These are phyloP conservation scores for Garrulus glandarius DNA, from an alignment of 2,797 vertebrate genomes.

Conservation along the genomic window DNA sequence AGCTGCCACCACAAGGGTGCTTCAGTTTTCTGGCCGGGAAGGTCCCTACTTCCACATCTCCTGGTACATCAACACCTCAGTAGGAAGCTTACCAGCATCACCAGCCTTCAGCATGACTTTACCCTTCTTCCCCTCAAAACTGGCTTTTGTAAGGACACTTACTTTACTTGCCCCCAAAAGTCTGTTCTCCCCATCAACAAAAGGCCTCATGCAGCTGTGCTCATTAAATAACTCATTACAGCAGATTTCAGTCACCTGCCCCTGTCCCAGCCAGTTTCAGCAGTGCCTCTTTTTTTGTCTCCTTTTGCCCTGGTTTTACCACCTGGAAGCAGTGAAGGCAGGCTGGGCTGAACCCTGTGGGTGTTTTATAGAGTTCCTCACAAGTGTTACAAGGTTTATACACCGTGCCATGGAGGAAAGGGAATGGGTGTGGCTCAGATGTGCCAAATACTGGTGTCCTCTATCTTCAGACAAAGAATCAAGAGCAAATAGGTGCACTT, in stretches of 20 bases:
- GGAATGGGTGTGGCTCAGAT: rapidly evolving
- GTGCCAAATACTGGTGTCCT: rapidly evolving
- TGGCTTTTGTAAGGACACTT: rapidly evolving
- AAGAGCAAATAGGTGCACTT: neutral
- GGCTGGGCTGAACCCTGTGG: neutral
- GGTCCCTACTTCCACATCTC: rapidly evolving
- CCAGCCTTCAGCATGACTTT: rapidly evolving
- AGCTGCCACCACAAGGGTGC: rapidly evolving
- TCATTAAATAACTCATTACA: neutral
- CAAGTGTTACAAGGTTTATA: rapidly evolving
- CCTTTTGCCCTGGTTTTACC: neutral
- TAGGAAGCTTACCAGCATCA: rapidly evolving
- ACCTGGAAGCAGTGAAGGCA: neutral
- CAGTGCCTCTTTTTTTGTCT: neutral
- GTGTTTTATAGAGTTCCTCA: neutral
- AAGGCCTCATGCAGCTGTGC: rapidly evolving
- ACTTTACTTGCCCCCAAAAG: rapidly evolving
- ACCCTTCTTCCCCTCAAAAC: rapidly evolving
- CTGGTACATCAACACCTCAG: rapidly evolving
- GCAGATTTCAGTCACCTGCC: neutral
- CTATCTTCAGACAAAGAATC: neutral
- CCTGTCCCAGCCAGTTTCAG: neutral
- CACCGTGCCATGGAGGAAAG: rapidly evolving
- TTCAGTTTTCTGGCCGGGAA: neutral
- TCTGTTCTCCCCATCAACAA: neutral